phyloP scores from a whole-genome alignment of 2,113 vertebrate genomes.

The Micromys minutus region DNA sequence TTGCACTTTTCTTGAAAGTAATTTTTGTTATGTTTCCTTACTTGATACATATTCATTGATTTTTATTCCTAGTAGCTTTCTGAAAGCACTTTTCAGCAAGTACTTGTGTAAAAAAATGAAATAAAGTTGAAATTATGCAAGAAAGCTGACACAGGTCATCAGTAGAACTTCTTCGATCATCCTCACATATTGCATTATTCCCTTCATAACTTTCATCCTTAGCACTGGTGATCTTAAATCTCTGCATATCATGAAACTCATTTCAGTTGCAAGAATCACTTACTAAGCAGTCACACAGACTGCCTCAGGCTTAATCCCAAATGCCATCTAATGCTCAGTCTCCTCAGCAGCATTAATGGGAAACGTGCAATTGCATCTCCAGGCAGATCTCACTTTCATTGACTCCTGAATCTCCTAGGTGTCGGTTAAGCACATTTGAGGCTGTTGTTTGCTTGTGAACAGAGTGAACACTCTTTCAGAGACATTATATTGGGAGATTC shows the following conservation, averaged over 20 bases:
- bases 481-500: slow-evolving; percentile 1
- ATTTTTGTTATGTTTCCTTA: not conserved
- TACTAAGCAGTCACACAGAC: slow-evolving; percentile 40
- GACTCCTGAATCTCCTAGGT: not conserved
- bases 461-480: not conserved
- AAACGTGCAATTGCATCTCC: slow-evolving; percentile 29
- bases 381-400: not conserved
- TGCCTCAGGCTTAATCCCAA: slow-evolving; percentile 49
- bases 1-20: not conserved
- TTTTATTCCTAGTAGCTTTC: not conserved
- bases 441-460: not conserved
- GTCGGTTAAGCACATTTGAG: slow-evolving; percentile 20
- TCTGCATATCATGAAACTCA: slow-evolving; percentile 50
- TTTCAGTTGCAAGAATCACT: slow-evolving; percentile 26
- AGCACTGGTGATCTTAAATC: slow-evolving; percentile 46
- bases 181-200: not conserved
- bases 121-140: slow-evolving; percentile 23
- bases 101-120: not conserved
- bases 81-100: not conserved
- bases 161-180: not conserved
- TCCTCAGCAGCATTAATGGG: slow-evolving; percentile 34
- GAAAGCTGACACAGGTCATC: not conserved
- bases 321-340: slow-evolving; percentile 28
- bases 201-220: not conserved
- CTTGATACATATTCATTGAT: not conserved